Evolutionary conservation across 2,113 vertebrate species (phyloP), one percentile per base, ranked within the genome.

Genomic region (Halcyon malimbica): DNA sequence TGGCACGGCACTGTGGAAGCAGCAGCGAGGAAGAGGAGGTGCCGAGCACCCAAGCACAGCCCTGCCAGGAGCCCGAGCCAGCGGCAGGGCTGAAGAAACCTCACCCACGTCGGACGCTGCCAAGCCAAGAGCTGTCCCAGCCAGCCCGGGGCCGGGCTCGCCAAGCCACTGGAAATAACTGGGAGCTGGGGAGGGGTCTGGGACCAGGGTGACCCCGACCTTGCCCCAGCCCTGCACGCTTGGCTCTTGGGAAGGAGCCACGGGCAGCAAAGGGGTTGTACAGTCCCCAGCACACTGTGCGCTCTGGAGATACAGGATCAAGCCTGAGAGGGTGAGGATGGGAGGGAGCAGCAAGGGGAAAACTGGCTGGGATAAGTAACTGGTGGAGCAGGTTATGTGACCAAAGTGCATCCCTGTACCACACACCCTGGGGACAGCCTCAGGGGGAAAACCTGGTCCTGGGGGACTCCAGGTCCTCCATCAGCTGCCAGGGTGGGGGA

Each of bases 121-220:
- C 86, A 94, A 95, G 85, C 77, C 90, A 35, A 91, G 69, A 94
- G 60, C 39, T 5, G 2, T 25, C 87, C 83, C 18, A 3, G 90
- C 81, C 91, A 93, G 86, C 71, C 67, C 39, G 0, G 51, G 57
- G 67, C 80, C 23, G 28, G 87, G 67, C 93, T 84, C 8, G 65
- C 85, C 89, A 94, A 94, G 74, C 91, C 57, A 57, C 87, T 93
- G 85, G 88, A 93, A 90, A 51, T 86, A 79, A 60, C 14, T 6
- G 64, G 92, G 60, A 90, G 57, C 23, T 2, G 21, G 9, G 48
- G 20, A 53, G 8, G 46, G 37, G 37, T 5, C 13, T 35, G 29
- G 69, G 63, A 81, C 10, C 71, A 93, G 83, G 87, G 80, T 83
- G 77, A 70, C n/a, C 46, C 62, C 57, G 75, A 90, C 79, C 70